phyloP scores from a whole-genome alignment of 53 echinoderm and acorn worm species.

The Antedon mediterranea region DNA sequence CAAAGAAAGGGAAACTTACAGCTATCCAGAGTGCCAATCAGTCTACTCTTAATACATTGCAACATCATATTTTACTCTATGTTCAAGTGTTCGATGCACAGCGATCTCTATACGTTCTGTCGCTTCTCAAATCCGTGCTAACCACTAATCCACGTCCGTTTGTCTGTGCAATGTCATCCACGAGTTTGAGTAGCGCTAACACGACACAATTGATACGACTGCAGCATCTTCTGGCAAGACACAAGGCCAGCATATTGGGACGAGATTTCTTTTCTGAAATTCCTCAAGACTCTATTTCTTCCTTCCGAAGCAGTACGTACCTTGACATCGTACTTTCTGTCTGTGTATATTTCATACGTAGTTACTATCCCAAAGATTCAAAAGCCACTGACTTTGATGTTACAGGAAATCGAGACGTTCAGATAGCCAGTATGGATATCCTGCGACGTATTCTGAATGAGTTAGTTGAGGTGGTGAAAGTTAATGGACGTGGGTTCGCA shows the following conservation, averaged over 20 bases:
- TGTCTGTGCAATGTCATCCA: conserved; percentile 94
- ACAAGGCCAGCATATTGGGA: conserved; percentile 82
- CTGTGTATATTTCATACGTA: conserved; percentile 90
- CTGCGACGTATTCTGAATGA: conserved; percentile 55
- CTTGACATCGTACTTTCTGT: conserved; percentile 79
- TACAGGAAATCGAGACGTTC: conserved; percentile 77
- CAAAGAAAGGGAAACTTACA: not conserved
- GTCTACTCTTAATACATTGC: conserved; percentile 54
- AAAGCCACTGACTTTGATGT: conserved; percentile 60
- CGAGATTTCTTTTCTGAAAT: conserved; percentile 79
- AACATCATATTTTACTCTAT: conserved; percentile 93
- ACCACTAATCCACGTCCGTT: conserved; percentile 75
- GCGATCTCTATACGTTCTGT: conserved; percentile 73
- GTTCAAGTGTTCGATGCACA: conserved; percentile 91
- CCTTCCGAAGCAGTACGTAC: conserved; percentile 86
- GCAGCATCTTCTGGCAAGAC: conserved; percentile 82
- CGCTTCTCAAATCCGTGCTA: conserved; percentile 63
- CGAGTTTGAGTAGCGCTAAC: conserved; percentile 96
- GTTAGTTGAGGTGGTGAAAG: conserved; percentile 73
- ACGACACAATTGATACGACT: conserved; percentile 88
- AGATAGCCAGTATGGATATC: conserved; percentile 93
- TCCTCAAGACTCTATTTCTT: conserved; percentile 58
- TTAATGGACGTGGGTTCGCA: conserved; percentile 68
- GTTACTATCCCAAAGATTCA: conserved; percentile 69
- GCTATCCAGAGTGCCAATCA: conserved; percentile 46